Base-by-base conservation (phyloP, 2,888 invertebrate species). In the Dexiosoma caninum region DNA sequence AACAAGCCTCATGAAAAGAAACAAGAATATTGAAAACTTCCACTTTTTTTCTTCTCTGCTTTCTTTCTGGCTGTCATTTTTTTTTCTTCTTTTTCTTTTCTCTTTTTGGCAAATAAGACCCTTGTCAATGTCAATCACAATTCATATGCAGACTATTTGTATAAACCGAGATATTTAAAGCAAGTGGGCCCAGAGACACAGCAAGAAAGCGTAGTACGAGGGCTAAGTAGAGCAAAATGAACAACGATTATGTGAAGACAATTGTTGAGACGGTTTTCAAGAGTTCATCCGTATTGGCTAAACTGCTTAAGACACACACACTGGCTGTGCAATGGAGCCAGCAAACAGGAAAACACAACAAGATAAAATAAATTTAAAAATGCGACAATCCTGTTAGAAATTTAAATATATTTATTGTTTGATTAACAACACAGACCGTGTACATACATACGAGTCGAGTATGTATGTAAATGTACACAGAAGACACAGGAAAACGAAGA, bases 101-200 rank as follows among this genome's bases (percentile, higher is more conserved):
- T 2, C 10, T n/a, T 69, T 53, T 53, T 67, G 66, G 40, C 21
- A 74, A 46, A 74, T 32, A 66, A 51, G 12, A 75, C 80, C 80
- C 77, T 62, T 77, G 55, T 81, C 80, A 81, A 57, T 72, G 80
- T 81, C 80, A 81, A 77, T 81, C 80, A 76, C 60, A 78, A 77
- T 67, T 81, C 80, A 81, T 67, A 72, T 62, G 55, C 80, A 81
- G 80, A 72, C 72, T 53, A 49, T 60, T 76, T 62, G 64, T 55
- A 19, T 55, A 64, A 55, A 71, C 30, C 69, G 21, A 27, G 44
- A 44, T 69, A 57, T 55, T 23, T 35, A 35, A 44, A 32, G 21
- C 19, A 42, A 12, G 21, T 7, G 5, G 8, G 14, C 8, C n/a
- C 1, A 46, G 55, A 10, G 44, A n/a, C n/a, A n/a, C n/a, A n/a